phyloP scores from a whole-genome alignment of 2,797 vertebrate genomes.

The Gallinago stenura region DNA sequence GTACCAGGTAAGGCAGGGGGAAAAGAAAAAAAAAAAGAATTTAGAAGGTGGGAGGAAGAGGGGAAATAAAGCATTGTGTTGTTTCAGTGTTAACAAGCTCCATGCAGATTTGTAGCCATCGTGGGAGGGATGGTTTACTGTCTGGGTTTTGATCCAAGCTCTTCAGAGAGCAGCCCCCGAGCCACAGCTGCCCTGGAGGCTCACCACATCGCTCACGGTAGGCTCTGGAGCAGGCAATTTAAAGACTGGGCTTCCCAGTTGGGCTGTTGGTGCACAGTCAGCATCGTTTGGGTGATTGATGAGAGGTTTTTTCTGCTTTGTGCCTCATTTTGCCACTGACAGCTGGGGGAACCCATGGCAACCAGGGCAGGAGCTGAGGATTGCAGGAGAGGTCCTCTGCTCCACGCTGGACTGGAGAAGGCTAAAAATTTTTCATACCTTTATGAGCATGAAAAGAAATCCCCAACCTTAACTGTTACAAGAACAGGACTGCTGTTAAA shows the following conservation, averaged over 20 bases:
- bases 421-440: not conserved
- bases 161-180: not conserved
- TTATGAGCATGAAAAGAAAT: not conserved
- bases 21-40: not conserved
- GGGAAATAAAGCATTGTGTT: not conserved
- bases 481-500: not conserved
- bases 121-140: not conserved
- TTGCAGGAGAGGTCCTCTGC: not conserved
- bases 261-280: not conserved
- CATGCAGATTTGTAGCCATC: not conserved
- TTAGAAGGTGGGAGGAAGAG: not conserved
- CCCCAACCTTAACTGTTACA: not conserved
- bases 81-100: not conserved
- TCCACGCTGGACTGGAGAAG: accelerated
- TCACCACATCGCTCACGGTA: accelerated
- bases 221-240: not conserved
- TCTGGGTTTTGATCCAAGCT: not conserved
- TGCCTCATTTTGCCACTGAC: not conserved
- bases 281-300: not conserved
- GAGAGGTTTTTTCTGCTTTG: not conserved
- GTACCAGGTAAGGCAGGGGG: not conserved
- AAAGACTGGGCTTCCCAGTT: not conserved
- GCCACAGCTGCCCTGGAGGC: not conserved
- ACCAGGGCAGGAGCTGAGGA: accelerated
- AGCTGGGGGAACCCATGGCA: not conserved